Evolutionary conservation across 2,113 vertebrate species (phyloP), one percentile per base, ranked within the genome.

Genomic region (Cryptomyrus ogoouensis): DNA sequence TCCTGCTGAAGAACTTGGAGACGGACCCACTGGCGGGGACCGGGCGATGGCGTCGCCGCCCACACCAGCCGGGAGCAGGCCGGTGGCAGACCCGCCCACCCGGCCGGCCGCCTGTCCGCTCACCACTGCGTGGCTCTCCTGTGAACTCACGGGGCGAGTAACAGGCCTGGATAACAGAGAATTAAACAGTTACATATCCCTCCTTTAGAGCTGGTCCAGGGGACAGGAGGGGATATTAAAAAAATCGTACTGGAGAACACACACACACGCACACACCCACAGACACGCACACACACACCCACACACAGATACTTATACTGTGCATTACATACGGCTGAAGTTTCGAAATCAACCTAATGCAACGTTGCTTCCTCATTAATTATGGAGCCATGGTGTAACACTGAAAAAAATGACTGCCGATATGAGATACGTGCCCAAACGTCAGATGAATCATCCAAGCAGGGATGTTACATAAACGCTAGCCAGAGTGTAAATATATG

Each of bases 1-100:
- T 62, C 83, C 89, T 84, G 80, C 84, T 66, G 83, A 35, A 87
- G 84, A 77, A 90, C 42, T 46, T 47, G 83, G 49, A 90, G 80
- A 62, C 47, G 35, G n/a, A 39, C 21, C 56, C n/a, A 35, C 80
- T 85, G 50, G 53, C 52, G 56, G 35, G 52, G 10, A 50, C 31
- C 62, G 84, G 70, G 58, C 9, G 46, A 87, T 21, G 44, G 89
- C 10, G 9, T 39, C 13, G 85, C 58, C 58, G n/a, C 85, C 49
- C 85, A 87, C 50, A 15, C 31, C 17, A 7, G 50, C 27, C 2
- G 27, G 27, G 85, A 87, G 50, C 85, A 53, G 85, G 27, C 85
- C 5, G 50, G 27, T 19, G 24, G 62, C 62, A 47, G 27, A 6
- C 66, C 88, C 31, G 8, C 70, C 66, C 46, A 52, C 31, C 12